Conservation (phyloP, 2,797 vertebrate genomes). For the Alcedo quadribrachys region DNA sequence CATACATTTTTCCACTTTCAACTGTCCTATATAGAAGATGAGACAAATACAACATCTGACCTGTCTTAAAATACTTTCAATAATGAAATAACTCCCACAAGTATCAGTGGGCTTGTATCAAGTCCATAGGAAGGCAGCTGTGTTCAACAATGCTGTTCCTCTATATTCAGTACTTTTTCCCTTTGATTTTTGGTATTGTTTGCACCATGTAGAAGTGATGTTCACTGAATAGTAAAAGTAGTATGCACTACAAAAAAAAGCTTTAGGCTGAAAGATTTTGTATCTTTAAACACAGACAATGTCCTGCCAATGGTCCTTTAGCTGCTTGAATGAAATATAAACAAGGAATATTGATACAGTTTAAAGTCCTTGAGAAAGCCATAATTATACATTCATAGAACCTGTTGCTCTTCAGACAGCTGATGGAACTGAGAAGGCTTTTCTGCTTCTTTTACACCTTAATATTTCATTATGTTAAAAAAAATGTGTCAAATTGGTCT, state of each 20-base stretch:
- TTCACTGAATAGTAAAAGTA: slow-evolving; percentile 21
- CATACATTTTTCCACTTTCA: background rate
- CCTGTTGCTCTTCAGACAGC: background rate
- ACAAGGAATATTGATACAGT: slow-evolving; percentile 47
- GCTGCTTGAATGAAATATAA: slow-evolving; percentile 62
- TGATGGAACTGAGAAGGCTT: background rate
- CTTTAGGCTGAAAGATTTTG: slow-evolving; percentile 58
- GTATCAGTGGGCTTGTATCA: background rate
- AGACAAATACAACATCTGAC: background rate
- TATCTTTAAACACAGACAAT: slow-evolving; percentile 55
- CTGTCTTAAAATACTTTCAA: background rate
- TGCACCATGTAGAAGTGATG: slow-evolving; percentile 57
- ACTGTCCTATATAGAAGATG: background rate
- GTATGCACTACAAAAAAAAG: slow-evolving; percentile 47
- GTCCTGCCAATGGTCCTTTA: slow-evolving; percentile 37
- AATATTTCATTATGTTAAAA: background rate
- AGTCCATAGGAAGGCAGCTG: background rate
- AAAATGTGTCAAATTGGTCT: background rate
- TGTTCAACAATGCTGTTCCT: background rate
- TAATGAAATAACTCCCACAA: background rate
- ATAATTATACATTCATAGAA: slow-evolving; percentile 64
- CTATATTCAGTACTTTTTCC: background rate
- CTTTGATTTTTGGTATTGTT: slow-evolving; percentile 44
- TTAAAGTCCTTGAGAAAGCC: slow-evolving; percentile 66
- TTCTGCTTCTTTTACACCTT: background rate